Conservation (phyloP, 2,797 vertebrate species). For the Saxicola maurus region DNA sequence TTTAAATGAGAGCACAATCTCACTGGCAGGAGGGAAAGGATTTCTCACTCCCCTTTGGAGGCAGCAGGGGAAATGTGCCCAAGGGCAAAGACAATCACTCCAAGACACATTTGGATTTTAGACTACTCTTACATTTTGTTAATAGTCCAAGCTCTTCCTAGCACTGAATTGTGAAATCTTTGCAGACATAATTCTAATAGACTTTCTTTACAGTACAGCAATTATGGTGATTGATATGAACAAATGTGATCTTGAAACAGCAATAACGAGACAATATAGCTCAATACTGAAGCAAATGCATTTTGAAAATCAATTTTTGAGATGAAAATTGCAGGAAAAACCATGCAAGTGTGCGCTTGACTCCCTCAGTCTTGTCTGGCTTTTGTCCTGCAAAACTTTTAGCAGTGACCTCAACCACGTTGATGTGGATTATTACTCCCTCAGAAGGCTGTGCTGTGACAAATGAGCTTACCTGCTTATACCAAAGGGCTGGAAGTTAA, state of each 20-base stretch:
- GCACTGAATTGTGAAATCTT: background rate
- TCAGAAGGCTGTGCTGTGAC: background rate
- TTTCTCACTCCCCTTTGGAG: background rate
- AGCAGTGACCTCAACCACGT: background rate
- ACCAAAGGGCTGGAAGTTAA: background rate
- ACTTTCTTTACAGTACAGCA: background rate
- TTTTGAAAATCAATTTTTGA: slow-evolving; percentile 23
- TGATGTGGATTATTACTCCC: background rate
- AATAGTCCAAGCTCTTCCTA: background rate
- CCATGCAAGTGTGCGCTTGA: background rate
- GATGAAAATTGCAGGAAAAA: background rate
- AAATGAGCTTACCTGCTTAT: background rate
- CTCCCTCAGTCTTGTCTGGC: background rate
- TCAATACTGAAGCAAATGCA: background rate
- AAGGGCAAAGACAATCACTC: background rate
- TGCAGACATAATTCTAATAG: background rate
- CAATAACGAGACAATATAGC: background rate
- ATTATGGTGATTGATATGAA: slow-evolving; percentile 15
- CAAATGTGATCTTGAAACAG: slow-evolving; percentile 24
- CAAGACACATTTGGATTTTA: background rate
- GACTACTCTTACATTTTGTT: background rate
- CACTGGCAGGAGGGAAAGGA: background rate
- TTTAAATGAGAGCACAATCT: background rate
- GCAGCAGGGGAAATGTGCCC: background rate
- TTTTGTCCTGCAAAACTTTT: slow-evolving; percentile 2